phyloP scores from a whole-genome alignment of 1,140 invertebrate species.

The Sycobia sp. region DNA sequence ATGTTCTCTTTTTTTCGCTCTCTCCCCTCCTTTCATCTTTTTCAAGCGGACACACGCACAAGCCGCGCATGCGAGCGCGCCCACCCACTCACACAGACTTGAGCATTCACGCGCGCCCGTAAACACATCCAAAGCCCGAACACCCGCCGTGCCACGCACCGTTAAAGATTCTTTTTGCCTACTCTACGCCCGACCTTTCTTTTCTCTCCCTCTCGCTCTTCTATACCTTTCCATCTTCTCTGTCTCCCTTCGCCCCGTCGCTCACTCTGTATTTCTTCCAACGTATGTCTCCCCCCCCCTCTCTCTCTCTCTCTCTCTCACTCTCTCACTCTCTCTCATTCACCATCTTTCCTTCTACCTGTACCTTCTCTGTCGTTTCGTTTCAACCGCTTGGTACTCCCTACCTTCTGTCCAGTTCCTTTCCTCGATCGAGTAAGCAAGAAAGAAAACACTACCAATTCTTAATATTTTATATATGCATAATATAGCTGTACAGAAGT shows the following conservation, averaged over 20 bases:
- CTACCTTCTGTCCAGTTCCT: background rate
- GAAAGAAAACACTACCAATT: too few relatives aligned
- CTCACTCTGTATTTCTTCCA: background rate
- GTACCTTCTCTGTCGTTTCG: background rate
- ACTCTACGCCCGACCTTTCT: too few relatives aligned
- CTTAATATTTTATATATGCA: too few relatives aligned
- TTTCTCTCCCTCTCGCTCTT: too few relatives aligned
- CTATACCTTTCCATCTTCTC: too few relatives aligned
- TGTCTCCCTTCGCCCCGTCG: background rate
- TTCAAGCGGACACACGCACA: too few relatives aligned
- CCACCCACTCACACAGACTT: too few relatives aligned
- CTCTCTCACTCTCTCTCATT: constrained; percentile 8
- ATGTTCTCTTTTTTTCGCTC: too few relatives aligned
- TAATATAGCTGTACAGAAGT: too few relatives aligned
- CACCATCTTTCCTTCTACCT: constrained; percentile 1
- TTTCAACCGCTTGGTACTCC: background rate
- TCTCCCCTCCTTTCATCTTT: too few relatives aligned
- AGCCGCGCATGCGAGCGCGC: too few relatives aligned
- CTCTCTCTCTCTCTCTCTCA: constrained; percentile 15
- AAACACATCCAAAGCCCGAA: background rate
- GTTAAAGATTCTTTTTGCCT: background rate
- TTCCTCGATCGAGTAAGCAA: background rate
- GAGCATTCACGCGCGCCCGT: too few relatives aligned
- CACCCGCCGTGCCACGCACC: background rate
- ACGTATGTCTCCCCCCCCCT: constrained; percentile 2